Percentiles rank a stretch among this genome's conserved stretches.
phyloP scores from a whole-genome alignment of 2,113 vertebrate species.

The Sinocyclocheilus maitianheensis region DNA sequence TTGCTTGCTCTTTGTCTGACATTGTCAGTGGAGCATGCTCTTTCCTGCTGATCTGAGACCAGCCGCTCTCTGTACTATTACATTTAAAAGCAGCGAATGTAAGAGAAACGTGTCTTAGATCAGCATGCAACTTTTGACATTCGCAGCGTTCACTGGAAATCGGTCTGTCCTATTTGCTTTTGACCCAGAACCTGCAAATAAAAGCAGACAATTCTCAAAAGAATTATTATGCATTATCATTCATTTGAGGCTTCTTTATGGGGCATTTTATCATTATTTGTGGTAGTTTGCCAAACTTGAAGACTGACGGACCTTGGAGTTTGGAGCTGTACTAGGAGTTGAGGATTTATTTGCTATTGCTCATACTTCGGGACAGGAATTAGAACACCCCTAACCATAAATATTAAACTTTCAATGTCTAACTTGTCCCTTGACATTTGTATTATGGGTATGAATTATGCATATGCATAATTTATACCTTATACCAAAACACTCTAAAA shows the following conservation, averaged over 20 bases:
- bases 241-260: neutral
- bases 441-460: neutral
- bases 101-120: constrained; percentile 3
- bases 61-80: neutral
- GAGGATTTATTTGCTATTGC: neutral
- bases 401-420: neutral
- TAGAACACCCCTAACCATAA: neutral
- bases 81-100: neutral
- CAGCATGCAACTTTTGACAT: constrained; percentile 10
- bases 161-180: neutral
- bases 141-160: neutral
- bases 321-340: neutral
- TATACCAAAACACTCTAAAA: constrained; percentile 10
- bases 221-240: constrained; percentile 5
- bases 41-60: constrained; percentile 21
- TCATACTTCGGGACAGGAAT: neutral
- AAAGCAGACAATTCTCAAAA: constrained; percentile 8
- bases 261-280: neutral
- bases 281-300: neutral
- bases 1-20: constrained; percentile 28
- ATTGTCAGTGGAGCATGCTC: neutral
- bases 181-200: constrained; percentile 1
- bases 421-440: neutral
- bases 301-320: constrained; percentile 1
- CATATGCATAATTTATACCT: neutral